Conservation (phyloP, 2,113 vertebrate species). For the Dasyornis broadbenti region DNA sequence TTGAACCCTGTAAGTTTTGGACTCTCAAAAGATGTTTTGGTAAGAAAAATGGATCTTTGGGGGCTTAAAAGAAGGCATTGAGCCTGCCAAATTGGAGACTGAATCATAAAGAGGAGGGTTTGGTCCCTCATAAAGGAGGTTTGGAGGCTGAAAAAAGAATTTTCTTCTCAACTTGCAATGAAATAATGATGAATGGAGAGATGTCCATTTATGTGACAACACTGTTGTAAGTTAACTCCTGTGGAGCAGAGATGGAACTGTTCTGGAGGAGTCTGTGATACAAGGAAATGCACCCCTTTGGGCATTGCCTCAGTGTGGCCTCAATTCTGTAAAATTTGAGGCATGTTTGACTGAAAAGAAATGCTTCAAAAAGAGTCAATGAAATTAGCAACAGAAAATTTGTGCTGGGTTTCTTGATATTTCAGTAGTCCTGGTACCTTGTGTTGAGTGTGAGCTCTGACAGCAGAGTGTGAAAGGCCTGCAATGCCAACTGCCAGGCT, state of each 20-base stretch:
- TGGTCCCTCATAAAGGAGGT: not conserved
- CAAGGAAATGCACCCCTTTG: not conserved
- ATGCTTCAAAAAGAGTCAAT: not conserved
- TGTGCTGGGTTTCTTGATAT: not conserved
- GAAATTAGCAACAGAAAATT: not conserved
- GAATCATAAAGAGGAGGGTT: not conserved
- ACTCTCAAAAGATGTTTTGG: not conserved
- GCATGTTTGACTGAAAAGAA: not conserved
- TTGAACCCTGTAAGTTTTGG: not conserved
- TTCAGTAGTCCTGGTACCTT: not conserved
- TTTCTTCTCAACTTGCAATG: not conserved
- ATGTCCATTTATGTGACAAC: not conserved
- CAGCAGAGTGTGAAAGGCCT: not conserved
- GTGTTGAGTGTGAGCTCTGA: not conserved
- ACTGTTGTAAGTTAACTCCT: not conserved
- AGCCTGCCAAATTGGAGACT: not conserved
- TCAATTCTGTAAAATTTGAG: not conserved
- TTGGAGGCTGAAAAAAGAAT: not conserved
- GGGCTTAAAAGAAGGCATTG: not conserved
- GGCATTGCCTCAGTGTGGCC: not conserved
- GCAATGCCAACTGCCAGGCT: not conserved
- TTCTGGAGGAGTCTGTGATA: not conserved
- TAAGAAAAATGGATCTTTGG: not conserved
- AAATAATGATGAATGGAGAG: not conserved
- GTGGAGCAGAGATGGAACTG: not conserved